These are phyloP conservation scores for Drosophila littoralis DNA, from an alignment of 1,140 invertebrate genomes.

Conservation along the genomic window DNA sequence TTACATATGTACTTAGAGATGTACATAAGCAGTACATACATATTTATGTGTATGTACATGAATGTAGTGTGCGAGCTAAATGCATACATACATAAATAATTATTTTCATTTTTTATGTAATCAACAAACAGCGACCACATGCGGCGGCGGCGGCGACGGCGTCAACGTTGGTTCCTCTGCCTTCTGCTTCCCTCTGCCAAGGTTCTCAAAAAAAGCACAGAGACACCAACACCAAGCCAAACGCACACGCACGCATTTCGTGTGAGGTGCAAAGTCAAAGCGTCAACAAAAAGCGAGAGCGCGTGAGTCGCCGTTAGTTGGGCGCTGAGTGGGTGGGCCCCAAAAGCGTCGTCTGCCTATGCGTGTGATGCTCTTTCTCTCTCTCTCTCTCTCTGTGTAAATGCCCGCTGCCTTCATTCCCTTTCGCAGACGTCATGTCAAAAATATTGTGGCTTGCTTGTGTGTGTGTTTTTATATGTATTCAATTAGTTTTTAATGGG, in stretches of 20 bases:
- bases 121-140: constrained; percentile 68
- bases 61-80: constrained; percentile 17
- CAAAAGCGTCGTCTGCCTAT: constrained; percentile 11
- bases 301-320: constrained; percentile 2
- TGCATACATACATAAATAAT: constrained; percentile 74
- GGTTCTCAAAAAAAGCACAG: constrained; percentile 61
- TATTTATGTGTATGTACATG: constrained; percentile 4
- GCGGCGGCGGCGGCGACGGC: constrained; percentile 25
- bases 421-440: constrained; percentile 9
- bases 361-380: constrained; percentile 8
- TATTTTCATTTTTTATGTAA: constrained; percentile 80
- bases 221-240: constrained; percentile 7
- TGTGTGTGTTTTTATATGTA: constrained; percentile 11
- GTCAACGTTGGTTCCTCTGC: constrained; percentile 33
- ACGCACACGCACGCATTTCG: constrained; percentile 19
- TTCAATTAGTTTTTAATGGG: constrained; percentile 75
- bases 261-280: constrained; percentile 49
- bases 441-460: constrained; percentile 7
- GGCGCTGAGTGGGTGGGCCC: constrained; percentile 34
- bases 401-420: not conserved
- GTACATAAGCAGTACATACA: not conserved
- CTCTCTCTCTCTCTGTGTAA: not conserved
- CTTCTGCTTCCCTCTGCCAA: constrained; percentile 34
- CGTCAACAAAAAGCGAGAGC: constrained; percentile 34
- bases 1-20: not conserved